Evolutionary conservation across 2,888 invertebrate species (phyloP), one percentile per base, ranked within the genome.

Genomic region (Lottia gigantea): DNA sequence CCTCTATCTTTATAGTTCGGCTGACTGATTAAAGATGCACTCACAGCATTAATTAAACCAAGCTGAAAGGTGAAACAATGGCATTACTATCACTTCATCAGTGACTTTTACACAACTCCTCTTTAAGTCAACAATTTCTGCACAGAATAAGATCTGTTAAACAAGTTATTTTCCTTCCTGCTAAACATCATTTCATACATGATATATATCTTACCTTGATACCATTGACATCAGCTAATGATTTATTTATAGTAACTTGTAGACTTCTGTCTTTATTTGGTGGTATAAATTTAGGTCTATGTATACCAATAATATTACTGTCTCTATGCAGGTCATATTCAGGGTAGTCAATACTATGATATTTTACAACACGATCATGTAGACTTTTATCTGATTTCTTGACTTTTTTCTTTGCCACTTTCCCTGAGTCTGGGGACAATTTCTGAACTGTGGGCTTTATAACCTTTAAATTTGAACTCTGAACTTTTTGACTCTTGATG

Each of bases 11-110:
- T 82, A 79, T 87, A 88, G 77, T 88, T 80, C 46, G 88, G 88
- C 15, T 86, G 81, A 23, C 82, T 76, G 62, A 89, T 84, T 67
- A 89, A 79, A 14, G 88, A 87, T 0, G 83, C 85, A 77, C 83
- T 84, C 15, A 85, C 81, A 68, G 83, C 81, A 74, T 84, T 83
- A 64, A 86, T 76, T 46, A 87, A 72, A 11, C 76, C 80, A 71
- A 78, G 79, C 87, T 87, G 78, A 46, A 78, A 76, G 40, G 1
- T 40, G 11, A 40, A 40, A 40, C 40, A 40, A 40, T 40, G 40
- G 7, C 11, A 40, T 40, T 40, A 40, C 6, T 40, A 6, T 40
- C 40, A 40, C 40, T 31, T 6, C 31, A 4, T 31, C 6, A 40
- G 40, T 31, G 7, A 40, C 11, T 40, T 40, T 40, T 40, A 8